Base-by-base conservation (phyloP, 1,140 invertebrate genomes). In the Drosophila murphyi region DNA sequence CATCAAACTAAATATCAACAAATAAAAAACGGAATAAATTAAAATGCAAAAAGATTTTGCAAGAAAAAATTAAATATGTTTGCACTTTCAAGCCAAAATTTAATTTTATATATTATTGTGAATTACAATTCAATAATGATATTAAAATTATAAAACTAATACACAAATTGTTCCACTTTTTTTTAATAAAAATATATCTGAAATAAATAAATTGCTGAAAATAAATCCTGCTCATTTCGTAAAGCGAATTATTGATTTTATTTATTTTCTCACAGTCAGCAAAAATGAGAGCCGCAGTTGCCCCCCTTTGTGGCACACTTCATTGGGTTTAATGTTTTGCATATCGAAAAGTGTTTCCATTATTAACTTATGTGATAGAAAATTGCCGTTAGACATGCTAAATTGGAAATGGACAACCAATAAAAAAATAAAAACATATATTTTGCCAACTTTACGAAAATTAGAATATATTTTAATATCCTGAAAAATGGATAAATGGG, bases 31-130 rank as follows among this genome's bases (percentile, higher is more conserved):
- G 34, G 41, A 63, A 56, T 5, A 39, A 39, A 35, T 29, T 3
- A 3, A 34, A 34, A 12, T 12, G 2, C 1, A 12, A 45, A 5
- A 45, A 51, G 20, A 0, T 20, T 20, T n/a, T 43, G 3, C n/a
- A 37, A 6, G 3, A 2, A 29, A 10, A 28, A 39, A 35, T 4
- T n/a, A 43, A 43, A 43, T n/a, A 43, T 43, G 0, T n/a, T 68
- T 55, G 28, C 72, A 67, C 20, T 74, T 62, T 69, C 70, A 65
- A 81, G 64, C 34, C 55, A 55, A 72, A 78, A 78, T 78, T 69
- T n/a, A 52, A 72, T 72, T 82, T 76, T 69, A 77, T 79, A 82
- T 76, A 79, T 88, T 72, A 39, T 76, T 82, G 39, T 35, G 35
- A 20, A 62, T 45, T 68, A 51, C 47, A 81, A 51, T 28, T 43